Evolutionary conservation across 2,888 invertebrate species (phyloP), one percentile per base, ranked within the genome.

Genomic region (Mesorhabditis spiculigera): DNA sequence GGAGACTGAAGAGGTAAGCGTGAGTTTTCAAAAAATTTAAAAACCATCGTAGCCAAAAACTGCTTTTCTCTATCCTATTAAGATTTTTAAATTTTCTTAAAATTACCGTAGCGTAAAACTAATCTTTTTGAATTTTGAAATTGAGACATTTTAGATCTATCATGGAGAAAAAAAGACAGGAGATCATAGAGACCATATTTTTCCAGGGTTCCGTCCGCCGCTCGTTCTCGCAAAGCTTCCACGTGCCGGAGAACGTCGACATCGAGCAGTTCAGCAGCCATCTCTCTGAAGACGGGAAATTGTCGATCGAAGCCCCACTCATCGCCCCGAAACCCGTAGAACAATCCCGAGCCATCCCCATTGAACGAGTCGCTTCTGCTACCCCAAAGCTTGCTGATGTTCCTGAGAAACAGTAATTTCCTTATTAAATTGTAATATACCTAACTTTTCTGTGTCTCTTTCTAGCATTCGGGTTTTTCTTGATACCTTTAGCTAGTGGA

Each of bases 141-240:
- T 28, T 28, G 3, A 28, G 28, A 28, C 1, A 28, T 28, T 28
- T 28, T 3, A 28, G 3, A 28, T 1, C 28, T 28, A 67, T 6
- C n/a, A 6, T 16, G 4, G 16, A 13, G 28, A 28, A 10, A n/a
- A 3, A 10, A 16, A 8, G 2, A n/a, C n/a, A n/a, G 2, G 8
- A 63, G 13, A 8, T n/a, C 4, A 63, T n/a, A n/a, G n/a, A n/a
- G n/a, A 63, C 10, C 8, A 28, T 63, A 28, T 28, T 28, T 63
- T 63, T 63, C 8, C 8, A 63, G 8, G n/a, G 58, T 10, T 13
- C 10, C 4, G 4, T 62, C 68, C 73, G 58, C 68, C 73, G 76
- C 70, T 72, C 74, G n/a, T 76, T 76, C 73, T 66, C 70, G 67
- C 74, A 74, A 66, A 70, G 70, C 45, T 72, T 73, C 72, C 66